These are phyloP conservation scores for Pongo pygmaeus DNA, from an alignment of 2,113 vertebrate genomes.

Conservation along the genomic window DNA sequence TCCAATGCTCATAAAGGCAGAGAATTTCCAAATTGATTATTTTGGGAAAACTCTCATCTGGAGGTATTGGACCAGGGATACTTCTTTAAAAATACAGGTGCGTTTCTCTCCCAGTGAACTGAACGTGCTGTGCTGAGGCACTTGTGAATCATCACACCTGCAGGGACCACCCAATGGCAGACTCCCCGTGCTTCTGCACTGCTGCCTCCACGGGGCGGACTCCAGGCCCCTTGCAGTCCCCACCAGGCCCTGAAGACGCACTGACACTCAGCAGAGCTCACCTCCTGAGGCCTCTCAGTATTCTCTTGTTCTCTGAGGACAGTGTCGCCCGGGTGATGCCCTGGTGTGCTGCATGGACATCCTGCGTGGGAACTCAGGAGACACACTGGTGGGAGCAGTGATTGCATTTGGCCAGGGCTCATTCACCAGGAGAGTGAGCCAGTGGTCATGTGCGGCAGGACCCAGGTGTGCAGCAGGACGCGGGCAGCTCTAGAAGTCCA, in stretches of 20 bases:
- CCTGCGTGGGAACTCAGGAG: neutral
- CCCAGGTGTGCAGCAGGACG: too few species aligned
- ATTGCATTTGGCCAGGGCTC: neutral
- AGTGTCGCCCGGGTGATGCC: neutral
- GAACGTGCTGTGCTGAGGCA: neutral
- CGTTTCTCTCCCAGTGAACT: too few species aligned
- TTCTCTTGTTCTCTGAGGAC: neutral
- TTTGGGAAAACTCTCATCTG: neutral
- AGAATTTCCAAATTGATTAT: neutral
- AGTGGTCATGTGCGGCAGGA: too few species aligned
- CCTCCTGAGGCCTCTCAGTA: neutral
- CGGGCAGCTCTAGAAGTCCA: neutral
- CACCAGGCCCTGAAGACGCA: fast-evolving
- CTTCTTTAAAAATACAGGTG: neutral
- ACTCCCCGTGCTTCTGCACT: neutral
- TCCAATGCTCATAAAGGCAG: fast-evolving
- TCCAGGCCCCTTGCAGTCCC: fast-evolving
- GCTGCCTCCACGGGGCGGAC: fast-evolving
- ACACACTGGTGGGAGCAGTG: neutral
- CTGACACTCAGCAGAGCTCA: neutral
- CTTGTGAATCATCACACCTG: neutral
- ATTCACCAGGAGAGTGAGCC: neutral
- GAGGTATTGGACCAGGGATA: fast-evolving
- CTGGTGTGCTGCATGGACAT: neutral
- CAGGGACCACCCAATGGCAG: fast-evolving